Percentiles rank a stretch among this genome's conserved stretches.
Conservation (phyloP, 1,140 invertebrate genomes). For the Venturia canescens region DNA sequence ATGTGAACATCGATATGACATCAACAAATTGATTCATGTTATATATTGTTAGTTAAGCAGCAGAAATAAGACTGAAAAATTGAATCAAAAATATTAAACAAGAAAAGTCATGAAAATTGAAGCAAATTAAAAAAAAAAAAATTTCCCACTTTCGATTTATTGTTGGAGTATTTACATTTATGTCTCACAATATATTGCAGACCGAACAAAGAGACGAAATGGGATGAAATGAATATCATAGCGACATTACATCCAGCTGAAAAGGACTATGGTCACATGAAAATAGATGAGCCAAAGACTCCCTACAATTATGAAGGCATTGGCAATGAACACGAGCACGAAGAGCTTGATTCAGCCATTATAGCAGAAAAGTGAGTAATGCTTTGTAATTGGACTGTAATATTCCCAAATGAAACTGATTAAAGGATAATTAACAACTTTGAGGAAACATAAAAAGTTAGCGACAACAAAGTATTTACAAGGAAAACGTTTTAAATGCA, state of each 20-base stretch:
- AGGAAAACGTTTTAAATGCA: not conserved
- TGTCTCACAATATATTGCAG: constrained; percentile 61
- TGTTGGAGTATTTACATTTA: too few relatives aligned
- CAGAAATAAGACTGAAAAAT: too few relatives aligned
- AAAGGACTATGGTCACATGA: constrained; percentile 99
- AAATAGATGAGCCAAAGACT: constrained; percentile 98
- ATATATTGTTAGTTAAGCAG: too few relatives aligned
- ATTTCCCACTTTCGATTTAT: too few relatives aligned
- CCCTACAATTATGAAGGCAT: constrained; percentile 90
- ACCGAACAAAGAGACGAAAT: constrained; percentile 91
- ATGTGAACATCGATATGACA: too few relatives aligned
- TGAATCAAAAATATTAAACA: too few relatives aligned
- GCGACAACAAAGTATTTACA: not conserved
- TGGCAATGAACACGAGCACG: constrained; percentile 84
- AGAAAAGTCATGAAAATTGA: too few relatives aligned
- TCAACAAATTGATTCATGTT: too few relatives aligned
- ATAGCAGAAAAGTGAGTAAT: constrained; percentile 85
- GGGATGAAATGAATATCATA: constrained; percentile 99
- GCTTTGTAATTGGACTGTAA: constrained; percentile 71
- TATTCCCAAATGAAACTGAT: not conserved
- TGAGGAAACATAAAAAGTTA: not conserved
- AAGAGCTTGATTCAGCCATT: constrained; percentile 86
- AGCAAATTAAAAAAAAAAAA: too few relatives aligned
- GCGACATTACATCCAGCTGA: constrained; percentile 98
- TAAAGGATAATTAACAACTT: not conserved